Percentiles rank a stretch among this genome's conserved stretches.
These are phyloP conservation scores for Halcyon smyrnensis DNA, from an alignment of 2,797 vertebrate species.

Conservation along the genomic window DNA sequence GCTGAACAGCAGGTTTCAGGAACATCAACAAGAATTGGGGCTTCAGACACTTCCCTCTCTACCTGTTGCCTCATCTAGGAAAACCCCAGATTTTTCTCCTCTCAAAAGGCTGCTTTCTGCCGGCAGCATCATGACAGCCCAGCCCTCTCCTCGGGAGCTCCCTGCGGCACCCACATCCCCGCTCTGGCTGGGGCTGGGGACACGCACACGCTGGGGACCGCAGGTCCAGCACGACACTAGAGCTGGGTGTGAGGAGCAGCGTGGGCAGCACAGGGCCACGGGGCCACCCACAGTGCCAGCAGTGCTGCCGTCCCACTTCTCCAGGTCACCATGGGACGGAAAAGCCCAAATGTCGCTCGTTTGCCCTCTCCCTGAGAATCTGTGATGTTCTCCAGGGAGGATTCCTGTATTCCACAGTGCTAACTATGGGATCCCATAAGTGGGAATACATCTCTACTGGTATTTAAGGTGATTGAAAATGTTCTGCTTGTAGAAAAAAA, in stretches of 20 bases:
- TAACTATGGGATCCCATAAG: neutral
- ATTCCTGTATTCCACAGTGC: neutral
- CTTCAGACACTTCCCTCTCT: neutral
- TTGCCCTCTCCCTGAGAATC: neutral
- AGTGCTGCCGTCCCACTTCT: accelerated
- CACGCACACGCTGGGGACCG: accelerated
- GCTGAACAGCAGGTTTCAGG: accelerated
- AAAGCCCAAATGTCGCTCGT: neutral
- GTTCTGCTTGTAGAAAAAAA: neutral
- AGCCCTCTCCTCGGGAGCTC: neutral
- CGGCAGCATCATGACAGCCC: accelerated
- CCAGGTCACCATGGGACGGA: accelerated
- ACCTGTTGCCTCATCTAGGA: neutral
- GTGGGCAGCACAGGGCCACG: neutral
- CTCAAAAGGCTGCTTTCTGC: neutral
- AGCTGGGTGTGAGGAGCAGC: too few species aligned
- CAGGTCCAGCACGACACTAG: accelerated
- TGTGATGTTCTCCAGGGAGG: neutral
- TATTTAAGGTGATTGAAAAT: neutral
- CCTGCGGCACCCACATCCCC: neutral
- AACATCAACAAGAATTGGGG: neutral
- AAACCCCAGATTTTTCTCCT: neutral
- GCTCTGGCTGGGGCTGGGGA: accelerated
- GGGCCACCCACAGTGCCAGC: accelerated
- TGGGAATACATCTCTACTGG: neutral